A percentile compares a stretch with the other conserved stretches of the same genome.
Conservation (phyloP, 2,113 vertebrate species). For the Rhabdornis inornatus region DNA sequence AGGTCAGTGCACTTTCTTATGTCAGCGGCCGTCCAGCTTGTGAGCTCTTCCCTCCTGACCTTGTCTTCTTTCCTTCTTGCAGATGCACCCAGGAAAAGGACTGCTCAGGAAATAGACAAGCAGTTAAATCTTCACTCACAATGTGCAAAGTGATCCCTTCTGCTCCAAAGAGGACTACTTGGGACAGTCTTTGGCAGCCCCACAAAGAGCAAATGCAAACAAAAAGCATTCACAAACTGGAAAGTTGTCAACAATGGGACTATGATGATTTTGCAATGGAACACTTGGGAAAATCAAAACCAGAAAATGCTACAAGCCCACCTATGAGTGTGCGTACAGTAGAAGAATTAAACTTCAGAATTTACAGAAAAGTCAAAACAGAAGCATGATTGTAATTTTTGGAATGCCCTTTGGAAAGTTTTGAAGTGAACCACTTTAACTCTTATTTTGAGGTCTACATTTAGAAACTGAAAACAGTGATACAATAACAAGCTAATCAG, state of each 20-base stretch:
- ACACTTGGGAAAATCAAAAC: background rate
- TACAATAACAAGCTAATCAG: background rate
- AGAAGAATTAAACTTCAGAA: background rate
- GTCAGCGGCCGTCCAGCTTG: background rate
- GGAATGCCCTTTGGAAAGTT: background rate
- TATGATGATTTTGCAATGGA: background rate
- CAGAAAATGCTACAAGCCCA: background rate
- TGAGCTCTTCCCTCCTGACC: background rate
- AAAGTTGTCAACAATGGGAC: background rate
- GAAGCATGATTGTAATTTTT: background rate
- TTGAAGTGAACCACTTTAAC: background rate
- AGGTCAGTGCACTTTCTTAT: background rate
- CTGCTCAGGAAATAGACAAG: background rate
- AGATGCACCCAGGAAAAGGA: background rate
- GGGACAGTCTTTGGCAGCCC: background rate
- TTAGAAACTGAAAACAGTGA: background rate
- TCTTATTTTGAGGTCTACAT: background rate
- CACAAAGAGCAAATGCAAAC: background rate
- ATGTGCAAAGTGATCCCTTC: background rate
- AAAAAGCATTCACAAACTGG: background rate
- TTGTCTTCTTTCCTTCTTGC: background rate
- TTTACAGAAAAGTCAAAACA: background rate
- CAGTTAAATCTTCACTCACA: background rate
- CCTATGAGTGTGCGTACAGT: accelerated
- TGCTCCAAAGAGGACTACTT: background rate